Conservation (phyloP, 2,888 invertebrate species). For the Lomographa bimaculata region DNA sequence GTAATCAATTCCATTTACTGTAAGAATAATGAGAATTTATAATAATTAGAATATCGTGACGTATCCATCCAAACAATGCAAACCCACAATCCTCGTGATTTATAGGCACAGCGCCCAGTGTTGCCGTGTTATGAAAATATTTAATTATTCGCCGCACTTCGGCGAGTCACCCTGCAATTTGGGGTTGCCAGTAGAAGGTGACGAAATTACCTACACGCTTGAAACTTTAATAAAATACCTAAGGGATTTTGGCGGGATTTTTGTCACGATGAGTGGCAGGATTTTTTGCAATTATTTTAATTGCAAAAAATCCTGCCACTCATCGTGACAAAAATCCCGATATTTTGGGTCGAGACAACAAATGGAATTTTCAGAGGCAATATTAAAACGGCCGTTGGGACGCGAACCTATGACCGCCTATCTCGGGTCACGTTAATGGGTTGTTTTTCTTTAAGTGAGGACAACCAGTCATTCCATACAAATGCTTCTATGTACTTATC, state of each 20-base stretch:
- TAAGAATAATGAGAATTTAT: too few species aligned
- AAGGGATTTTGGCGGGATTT: constrained; percentile 3
- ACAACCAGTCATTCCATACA: too few species aligned
- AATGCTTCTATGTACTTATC: too few species aligned
- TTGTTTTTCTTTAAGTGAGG: too few species aligned
- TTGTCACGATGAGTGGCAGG: too few species aligned
- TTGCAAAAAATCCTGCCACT: constrained; percentile 5
- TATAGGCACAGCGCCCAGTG: constrained; percentile 60
- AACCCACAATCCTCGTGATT: constrained; percentile 54
- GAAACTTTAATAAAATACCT: constrained; percentile 36
- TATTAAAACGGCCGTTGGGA: too few species aligned
- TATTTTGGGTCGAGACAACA: too few species aligned
- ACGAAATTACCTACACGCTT: constrained; percentile 47
- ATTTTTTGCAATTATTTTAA: constrained; percentile 3
- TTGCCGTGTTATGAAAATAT: constrained; percentile 79
- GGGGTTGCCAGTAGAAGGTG: constrained; percentile 55
- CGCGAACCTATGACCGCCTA: too few species aligned
- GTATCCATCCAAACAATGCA: constrained; percentile 36
- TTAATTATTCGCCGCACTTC: constrained; percentile 69
- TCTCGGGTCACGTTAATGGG: too few species aligned
- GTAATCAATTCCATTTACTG: too few species aligned
- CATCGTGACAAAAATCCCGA: constrained; percentile 13
- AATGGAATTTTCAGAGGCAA: too few species aligned
- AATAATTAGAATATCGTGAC: too few species aligned
- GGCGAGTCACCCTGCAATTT: constrained; percentile 60